Conservation (phyloP, 2,888 invertebrate genomes). For the Drosophila melanosoma region DNA sequence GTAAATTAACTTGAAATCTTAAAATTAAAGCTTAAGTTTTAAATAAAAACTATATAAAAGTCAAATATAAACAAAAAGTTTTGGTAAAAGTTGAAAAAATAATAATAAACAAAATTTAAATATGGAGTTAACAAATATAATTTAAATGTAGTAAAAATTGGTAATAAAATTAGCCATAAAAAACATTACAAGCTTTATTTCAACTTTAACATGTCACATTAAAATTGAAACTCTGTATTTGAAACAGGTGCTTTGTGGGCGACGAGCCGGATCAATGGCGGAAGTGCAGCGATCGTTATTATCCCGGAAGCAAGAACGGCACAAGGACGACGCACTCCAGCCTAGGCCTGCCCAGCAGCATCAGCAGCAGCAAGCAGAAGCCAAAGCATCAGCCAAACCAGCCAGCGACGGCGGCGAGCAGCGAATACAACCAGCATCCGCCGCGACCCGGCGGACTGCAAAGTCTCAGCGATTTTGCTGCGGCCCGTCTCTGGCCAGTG, state of each 20-base stretch:
- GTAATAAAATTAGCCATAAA: background rate
- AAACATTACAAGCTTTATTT: background rate
- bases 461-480: slow-evolving; percentile 84
- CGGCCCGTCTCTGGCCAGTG: slow-evolving; percentile 90
- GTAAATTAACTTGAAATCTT: background rate
- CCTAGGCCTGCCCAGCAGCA: slow-evolving; percentile 83
- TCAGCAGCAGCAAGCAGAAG: slow-evolving; percentile 69
- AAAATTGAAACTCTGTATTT: slow-evolving; percentile 32
- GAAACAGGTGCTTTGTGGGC: slow-evolving; percentile 92
- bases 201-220: background rate
- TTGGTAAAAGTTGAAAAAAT: background rate
- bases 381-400: slow-evolving; percentile 67
- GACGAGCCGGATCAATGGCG: slow-evolving; percentile 92
- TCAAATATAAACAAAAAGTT: background rate
- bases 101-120: background rate
- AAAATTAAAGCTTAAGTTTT: too few species aligned
- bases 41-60: background rate
- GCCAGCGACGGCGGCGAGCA: slow-evolving; percentile 63
- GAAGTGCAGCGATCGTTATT: slow-evolving; percentile 93
- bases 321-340: slow-evolving; percentile 84
- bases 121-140: background rate
- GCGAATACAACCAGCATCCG: slow-evolving; percentile 82
- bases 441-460: slow-evolving; percentile 84
- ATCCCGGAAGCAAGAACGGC: slow-evolving; percentile 86
- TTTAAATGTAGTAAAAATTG: background rate